Evolutionary conservation across 1,140 invertebrate species (phyloP).

Genomic region (Temnothorax curvispinosus): DNA sequence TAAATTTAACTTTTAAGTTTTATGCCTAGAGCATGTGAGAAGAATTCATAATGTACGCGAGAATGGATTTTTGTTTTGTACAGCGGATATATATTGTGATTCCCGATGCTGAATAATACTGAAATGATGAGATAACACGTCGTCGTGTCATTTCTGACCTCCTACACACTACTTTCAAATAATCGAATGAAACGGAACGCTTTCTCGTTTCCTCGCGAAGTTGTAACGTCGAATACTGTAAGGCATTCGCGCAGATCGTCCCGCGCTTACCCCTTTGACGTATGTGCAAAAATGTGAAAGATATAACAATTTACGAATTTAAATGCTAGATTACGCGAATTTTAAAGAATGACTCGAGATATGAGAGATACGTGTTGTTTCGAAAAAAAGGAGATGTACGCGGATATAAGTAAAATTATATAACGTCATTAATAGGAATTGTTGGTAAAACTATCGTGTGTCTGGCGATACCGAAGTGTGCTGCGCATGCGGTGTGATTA

Average conservation of each 20-base stretch:
- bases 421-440: constrained; percentile 30
- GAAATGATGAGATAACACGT: constrained; percentile 74
- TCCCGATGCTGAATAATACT: constrained; percentile 77
- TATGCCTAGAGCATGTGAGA: constrained; percentile 61
- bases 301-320: constrained; percentile 11
- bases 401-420: constrained; percentile 50
- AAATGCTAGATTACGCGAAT: neutral
- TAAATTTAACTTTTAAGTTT: constrained; percentile 77
- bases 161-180: constrained; percentile 2
- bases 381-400: constrained; percentile 4
- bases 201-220: neutral
- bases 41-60: constrained; percentile 75
- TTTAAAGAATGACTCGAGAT: constrained; percentile 20
- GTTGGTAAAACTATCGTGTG: neutral
- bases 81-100: constrained; percentile 82
- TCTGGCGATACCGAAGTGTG: constrained; percentile 1
- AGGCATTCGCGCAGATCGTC: neutral
- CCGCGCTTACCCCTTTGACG: neutral
- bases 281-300: neutral
- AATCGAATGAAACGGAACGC: neutral
- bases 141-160: constrained; percentile 46
- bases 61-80: constrained; percentile 82
- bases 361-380: constrained; percentile 5
- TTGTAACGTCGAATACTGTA: neutral
- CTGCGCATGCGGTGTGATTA: constrained; percentile 33